These are phyloP conservation scores for Meloidogyne floridensis DNA, from an alignment of 1,140 invertebrate species.

Conservation along the genomic window DNA sequence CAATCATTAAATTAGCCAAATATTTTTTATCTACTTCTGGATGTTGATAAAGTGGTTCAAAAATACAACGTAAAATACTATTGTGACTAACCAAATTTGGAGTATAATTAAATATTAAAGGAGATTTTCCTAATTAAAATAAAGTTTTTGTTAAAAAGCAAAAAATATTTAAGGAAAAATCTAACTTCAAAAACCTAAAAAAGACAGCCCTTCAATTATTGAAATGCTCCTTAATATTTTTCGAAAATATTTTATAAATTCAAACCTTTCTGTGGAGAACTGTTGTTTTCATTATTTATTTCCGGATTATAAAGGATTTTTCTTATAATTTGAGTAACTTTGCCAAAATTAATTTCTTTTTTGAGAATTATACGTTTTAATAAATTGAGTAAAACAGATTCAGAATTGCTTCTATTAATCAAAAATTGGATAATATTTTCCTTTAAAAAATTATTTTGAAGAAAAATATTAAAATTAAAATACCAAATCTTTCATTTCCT, in stretches of 20 bases:
- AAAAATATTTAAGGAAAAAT: too few relatives aligned
- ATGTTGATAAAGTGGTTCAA: constrained; percentile 15
- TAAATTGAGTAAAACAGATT: not conserved
- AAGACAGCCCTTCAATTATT: not conserved
- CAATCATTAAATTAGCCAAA: constrained; percentile 29
- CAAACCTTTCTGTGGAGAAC: constrained; percentile 9
- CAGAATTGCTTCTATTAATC: constrained; percentile 18
- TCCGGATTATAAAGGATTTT: constrained; percentile 8
- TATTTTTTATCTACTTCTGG: constrained; percentile 17
- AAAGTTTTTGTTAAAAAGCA: too few relatives aligned
- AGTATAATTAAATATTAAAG: not conserved
- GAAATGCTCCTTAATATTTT: too few relatives aligned
- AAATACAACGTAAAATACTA: constrained; percentile 20
- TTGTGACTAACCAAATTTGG: constrained; percentile 10
- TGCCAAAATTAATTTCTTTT: constrained; percentile 9
- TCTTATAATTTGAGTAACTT: constrained; percentile 12
- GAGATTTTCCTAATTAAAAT: not conserved
- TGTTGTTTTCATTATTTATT: not conserved
- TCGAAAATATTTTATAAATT: not conserved
- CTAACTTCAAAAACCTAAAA: not conserved
- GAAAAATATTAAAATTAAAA: not conserved
- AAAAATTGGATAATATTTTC: constrained; percentile 14
- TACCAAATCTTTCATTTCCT: not conserved
- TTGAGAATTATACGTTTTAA: constrained; percentile 9
- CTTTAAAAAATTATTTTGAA: constrained; percentile 6